Evolutionary conservation across 2,113 vertebrate species (phyloP), one percentile per base, ranked within the genome.

Genomic region (Chitala chitala): DNA sequence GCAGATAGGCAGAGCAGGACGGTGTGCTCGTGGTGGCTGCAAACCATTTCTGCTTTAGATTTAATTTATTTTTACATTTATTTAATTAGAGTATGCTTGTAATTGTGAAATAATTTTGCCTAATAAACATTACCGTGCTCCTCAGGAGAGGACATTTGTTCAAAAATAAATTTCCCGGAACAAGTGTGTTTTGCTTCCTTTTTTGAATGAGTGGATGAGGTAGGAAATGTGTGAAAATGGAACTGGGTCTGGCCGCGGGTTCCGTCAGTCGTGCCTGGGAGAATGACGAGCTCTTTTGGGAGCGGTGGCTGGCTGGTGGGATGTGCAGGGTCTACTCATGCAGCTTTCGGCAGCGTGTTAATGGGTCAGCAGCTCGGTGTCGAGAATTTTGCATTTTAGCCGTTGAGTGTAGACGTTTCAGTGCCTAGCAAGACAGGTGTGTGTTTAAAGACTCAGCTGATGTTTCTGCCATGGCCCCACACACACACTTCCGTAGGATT

Each of bases 11-110:
- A 63, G 56, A 17, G 61, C 7, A 48, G 24, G 31, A 31, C 36
- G 31, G 9, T 26, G 42, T 31, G 87, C 87, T 79, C 89, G 92
- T 91, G 91, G 90, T 93, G 89, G 90, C 91, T 93, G 89, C 91
- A 93, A 92, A 92, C 88, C 89, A 85, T 86, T 86, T 71, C 73
- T 73, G 76, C 10, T 76, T 71, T 65, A 71, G 20, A 24, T 69
- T 24, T 24, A n/a, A 33, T 38, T 69, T 70, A 17, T 58, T 69
- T 38, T 68, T 40, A 33, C 29, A 66, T 51, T 54, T 1, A 15
- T 36, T 22, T 31, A 10, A 15, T 69, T 61, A 56, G 42, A 42
- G 31, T 71, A 5, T 29, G 17, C 38, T 36, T 75, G 31, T 65
- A 36, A 65, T 54, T 56, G 59, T 48, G 51, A 51, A 33, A 29